Conservation (phyloP, 1,140 invertebrate genomes). For the Hypothenemus hampei region DNA sequence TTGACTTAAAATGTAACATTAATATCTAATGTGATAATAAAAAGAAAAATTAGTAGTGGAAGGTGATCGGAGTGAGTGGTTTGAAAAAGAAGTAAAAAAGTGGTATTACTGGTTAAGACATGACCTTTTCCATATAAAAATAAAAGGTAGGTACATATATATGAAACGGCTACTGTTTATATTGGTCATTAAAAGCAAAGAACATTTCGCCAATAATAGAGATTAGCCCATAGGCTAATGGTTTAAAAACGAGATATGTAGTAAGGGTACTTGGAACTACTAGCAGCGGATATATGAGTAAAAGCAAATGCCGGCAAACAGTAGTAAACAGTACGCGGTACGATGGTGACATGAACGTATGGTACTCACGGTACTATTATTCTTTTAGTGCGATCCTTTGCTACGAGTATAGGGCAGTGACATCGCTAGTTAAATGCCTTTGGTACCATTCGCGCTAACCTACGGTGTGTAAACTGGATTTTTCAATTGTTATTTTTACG, state of each 20-base stretch:
- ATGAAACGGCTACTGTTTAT: background rate
- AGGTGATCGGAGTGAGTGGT: too few species aligned
- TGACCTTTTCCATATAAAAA: too few species aligned
- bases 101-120: too few species aligned
- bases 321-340: conserved; percentile 27
- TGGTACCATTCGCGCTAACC: conserved; percentile 14
- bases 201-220: conserved; percentile 17
- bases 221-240: conserved; percentile 18
- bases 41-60: too few species aligned
- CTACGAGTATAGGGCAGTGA: conserved; percentile 28
- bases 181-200: conserved; percentile 3
- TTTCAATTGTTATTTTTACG: conserved; percentile 19
- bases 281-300: conserved; percentile 23
- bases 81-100: too few species aligned
- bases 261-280: conserved; percentile 21
- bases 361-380: conserved; percentile 26
- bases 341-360: conserved; percentile 26
- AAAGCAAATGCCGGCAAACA: conserved; percentile 26
- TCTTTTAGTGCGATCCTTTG: conserved; percentile 24
- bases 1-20: too few species aligned
- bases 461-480: conserved; percentile 24
- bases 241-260: conserved; percentile 23
- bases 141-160: too few species aligned
- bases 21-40: too few species aligned
- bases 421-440: conserved; percentile 23